Percentiles rank a stretch among this genome's conserved stretches.
Conservation (phyloP, 2,797 vertebrate genomes). For the Phoeniculus purpureus region DNA sequence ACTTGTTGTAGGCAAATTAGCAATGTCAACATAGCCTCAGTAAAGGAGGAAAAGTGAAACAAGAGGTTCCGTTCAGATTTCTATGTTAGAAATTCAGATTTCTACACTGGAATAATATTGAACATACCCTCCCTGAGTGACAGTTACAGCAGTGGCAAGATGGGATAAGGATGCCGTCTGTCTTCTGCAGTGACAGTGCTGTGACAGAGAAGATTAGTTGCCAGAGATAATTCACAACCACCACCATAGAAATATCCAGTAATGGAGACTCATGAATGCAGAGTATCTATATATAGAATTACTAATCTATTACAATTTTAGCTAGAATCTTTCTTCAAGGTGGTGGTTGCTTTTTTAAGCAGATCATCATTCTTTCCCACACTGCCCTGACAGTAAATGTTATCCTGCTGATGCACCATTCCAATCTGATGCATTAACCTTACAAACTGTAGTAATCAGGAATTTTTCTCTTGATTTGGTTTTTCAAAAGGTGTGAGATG, state of each 20-base stretch:
- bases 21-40: not conserved
- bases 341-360: not conserved
- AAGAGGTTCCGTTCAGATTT: not conserved
- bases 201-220: not conserved
- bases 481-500: not conserved
- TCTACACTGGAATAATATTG: not conserved
- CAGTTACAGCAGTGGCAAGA: not conserved
- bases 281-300: not conserved
- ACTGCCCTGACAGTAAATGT: not conserved
- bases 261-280: not conserved
- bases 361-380: not conserved
- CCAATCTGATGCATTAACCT: not conserved
- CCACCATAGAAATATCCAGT: not conserved
- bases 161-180: not conserved
- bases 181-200: not conserved
- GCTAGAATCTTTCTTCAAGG: not conserved
- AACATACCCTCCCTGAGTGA: not conserved
- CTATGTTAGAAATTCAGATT: not conserved
- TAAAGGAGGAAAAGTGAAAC: not conserved
- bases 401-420: not conserved
- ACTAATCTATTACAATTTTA: not conserved
- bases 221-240: not conserved
- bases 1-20: not conserved
- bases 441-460: not conserved
- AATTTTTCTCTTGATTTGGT: not conserved